phyloP scores from a whole-genome alignment of 2,797 vertebrate genomes.

The Onychomys torridus region DNA sequence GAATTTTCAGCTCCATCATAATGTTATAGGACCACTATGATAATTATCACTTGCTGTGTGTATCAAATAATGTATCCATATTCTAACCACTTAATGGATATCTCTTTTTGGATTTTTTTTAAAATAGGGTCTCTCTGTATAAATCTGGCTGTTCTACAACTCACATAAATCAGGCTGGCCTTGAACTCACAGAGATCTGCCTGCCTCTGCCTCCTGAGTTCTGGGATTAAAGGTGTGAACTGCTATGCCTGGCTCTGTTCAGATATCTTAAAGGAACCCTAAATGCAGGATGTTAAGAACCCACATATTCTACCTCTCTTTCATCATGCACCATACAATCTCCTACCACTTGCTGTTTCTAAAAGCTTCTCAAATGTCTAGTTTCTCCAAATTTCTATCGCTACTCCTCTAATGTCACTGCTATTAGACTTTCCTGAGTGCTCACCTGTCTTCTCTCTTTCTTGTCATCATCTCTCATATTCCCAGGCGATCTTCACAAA shows the following conservation, averaged over 20 bases:
- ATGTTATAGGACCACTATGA: neutral
- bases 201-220: neutral
- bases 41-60: neutral
- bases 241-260: neutral
- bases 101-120: neutral
- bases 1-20: neutral
- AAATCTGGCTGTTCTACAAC: neutral
- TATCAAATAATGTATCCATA: neutral
- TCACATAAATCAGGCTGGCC: too few species aligned
- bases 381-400: neutral
- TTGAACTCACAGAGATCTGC: neutral
- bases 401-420: neutral
- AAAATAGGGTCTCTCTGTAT: neutral
- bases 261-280: neutral
- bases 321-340: neutral
- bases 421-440: neutral
- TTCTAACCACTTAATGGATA: neutral
- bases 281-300: neutral
- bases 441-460: neutral
- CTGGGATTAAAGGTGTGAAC: neutral
- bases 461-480: neutral
- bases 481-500: neutral
- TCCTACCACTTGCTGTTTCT: neutral
- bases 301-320: neutral
- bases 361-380: neutral